A percentile compares a stretch with the other conserved stretches of the same genome.
Evolutionary conservation across 2,888 invertebrate genomes (phyloP).

Genomic region (Tuta absoluta): DNA sequence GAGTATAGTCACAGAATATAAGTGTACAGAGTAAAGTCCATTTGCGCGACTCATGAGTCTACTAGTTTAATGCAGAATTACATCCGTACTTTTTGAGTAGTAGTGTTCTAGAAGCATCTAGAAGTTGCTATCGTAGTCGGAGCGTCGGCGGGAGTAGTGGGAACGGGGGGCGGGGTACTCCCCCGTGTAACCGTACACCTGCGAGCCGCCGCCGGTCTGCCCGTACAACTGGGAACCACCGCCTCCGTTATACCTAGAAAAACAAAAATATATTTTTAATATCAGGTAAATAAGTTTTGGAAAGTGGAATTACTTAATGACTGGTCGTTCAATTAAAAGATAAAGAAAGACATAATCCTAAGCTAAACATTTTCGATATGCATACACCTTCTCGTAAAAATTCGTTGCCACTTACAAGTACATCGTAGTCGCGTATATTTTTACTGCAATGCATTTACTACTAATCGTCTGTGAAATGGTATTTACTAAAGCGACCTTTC

Average conservation of each 20-base stretch:
- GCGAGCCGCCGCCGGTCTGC: conserved; percentile 81
- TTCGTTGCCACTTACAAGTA: not conserved
- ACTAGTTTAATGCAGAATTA: not conserved
- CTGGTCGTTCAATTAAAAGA: too few relatives aligned
- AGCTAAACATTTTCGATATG: too few relatives aligned
- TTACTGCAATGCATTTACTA: not conserved
- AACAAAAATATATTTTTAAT: not conserved
- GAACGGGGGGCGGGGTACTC: conserved; percentile 72
- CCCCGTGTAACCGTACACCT: conserved; percentile 78
- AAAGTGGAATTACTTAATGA: too few relatives aligned
- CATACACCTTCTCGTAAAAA: too few relatives aligned
- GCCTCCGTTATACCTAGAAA: conserved; percentile 68
- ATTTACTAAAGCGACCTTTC: conserved; percentile 11
- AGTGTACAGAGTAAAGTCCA: not conserved
- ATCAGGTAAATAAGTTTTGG: not conserved
- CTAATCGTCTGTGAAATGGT: conserved; percentile 5
- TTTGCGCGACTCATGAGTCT: not conserved
- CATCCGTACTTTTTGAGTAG: not conserved
- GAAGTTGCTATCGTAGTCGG: conserved; percentile 91
- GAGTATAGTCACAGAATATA: conserved; percentile 38
- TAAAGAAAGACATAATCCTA: too few relatives aligned
- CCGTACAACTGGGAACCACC: conserved; percentile 87
- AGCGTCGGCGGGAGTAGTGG: conserved; percentile 83
- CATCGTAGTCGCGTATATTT: conserved; percentile 1
- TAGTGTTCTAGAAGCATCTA: conserved; percentile 64